Evolutionary conservation across 2,113 vertebrate species (phyloP), one percentile per base, ranked within the genome.

Genomic region (Hirundichthys speculiger): DNA sequence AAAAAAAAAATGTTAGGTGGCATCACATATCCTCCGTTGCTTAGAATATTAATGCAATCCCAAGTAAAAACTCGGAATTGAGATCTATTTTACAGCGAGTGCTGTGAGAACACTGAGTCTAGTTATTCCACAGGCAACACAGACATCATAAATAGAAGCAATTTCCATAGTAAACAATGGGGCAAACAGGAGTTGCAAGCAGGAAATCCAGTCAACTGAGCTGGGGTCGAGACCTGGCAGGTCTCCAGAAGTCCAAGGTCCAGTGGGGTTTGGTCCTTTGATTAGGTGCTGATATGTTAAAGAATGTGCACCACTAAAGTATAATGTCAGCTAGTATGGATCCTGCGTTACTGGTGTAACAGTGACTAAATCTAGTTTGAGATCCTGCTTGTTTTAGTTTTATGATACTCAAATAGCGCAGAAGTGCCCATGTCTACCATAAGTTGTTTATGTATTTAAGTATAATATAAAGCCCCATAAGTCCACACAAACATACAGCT

Each of bases 231-330:
- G 54, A 51, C 41, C 13, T 16, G 38, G 46, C 43, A 52, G 50
- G 46, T 25, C 50, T 42, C 22, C 19, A 38, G 13, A 49, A 57
- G 34, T 57, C 34, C 50, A 41, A 48, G 16, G 15, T 71, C 57
- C 34, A 24, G 6, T 27, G 38, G 14, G 3, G 49, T 50, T 52
- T 27, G n/a, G 27, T 48, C 19, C 40, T 20, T 27, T 52, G 51
- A 67, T 54, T 53, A 24, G 43, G 13, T 61, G 20, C 18, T 49
- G 50, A 50, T 57, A 24, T 64, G 39, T 64, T 12, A 5, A 14
- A 24, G 45, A 64, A 63, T 38, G 24, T 71, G 68, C 38, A 22
- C 43, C 13, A 53, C 21, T 13, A 10, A 24, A 20, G 38, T 10
- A 24, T 2, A 7, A 51, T 45, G 25, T 41, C 22, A 34, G 14